phyloP scores from a whole-genome alignment of 2,888 invertebrate species.

The Taenaris catops region DNA sequence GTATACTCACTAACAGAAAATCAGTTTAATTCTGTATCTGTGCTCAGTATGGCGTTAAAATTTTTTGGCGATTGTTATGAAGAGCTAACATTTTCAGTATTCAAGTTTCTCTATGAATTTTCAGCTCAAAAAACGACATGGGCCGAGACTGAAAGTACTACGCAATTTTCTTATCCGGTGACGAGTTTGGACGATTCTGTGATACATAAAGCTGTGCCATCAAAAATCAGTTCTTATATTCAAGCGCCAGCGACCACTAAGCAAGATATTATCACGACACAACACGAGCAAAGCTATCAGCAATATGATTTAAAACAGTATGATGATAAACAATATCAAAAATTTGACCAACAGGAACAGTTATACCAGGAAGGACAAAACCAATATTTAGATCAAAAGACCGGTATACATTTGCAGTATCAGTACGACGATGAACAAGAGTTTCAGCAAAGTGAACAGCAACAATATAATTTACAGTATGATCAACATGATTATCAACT shows the following conservation, averaged over 20 bases:
- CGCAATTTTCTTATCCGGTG: conserved; percentile 57
- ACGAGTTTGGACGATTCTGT: conserved; percentile 52
- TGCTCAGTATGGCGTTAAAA: conserved; percentile 41
- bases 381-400: conserved; percentile 30
- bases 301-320: conserved; percentile 41
- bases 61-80: conserved; percentile 43
- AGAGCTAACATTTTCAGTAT: conserved; percentile 37
- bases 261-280: conserved; percentile 35
- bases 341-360: conserved; percentile 30
- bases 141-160: conserved; percentile 55
- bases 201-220: conserved; percentile 50
- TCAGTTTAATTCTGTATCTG: conserved; percentile 35
- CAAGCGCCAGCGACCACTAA: conserved; percentile 51
- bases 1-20: conserved; percentile 13
- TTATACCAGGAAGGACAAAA: conserved; percentile 27
- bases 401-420: conserved; percentile 30
- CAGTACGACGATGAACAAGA: conserved; percentile 24
- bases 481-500: conserved; percentile 21
- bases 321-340: conserved; percentile 34
- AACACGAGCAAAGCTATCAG: conserved; percentile 44
- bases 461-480: conserved; percentile 21
- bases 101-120: conserved; percentile 50
- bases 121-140: conserved; percentile 70
- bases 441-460: conserved; percentile 27
- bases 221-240: conserved; percentile 50